Percentiles rank a stretch among this genome's conserved stretches.
phyloP scores from a whole-genome alignment of 2,113 vertebrate species.

The Herpailurus yagouaroundi region DNA sequence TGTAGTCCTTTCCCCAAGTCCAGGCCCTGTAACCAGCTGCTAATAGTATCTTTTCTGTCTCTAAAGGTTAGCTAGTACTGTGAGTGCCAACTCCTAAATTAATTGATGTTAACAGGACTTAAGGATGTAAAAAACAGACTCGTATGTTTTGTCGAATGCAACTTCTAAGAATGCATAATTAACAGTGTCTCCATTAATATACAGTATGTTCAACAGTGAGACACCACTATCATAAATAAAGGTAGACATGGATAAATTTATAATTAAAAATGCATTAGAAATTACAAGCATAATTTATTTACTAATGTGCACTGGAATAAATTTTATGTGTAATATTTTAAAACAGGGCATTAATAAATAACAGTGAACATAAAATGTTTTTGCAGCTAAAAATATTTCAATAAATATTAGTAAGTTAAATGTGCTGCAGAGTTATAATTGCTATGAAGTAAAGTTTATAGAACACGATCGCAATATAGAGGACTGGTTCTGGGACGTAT shows the following conservation, averaged over 20 bases:
- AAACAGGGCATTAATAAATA: constrained; percentile 85
- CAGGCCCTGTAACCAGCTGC: neutral
- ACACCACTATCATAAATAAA: constrained; percentile 83
- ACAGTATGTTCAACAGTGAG: constrained; percentile 79
- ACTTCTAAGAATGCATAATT: constrained; percentile 83
- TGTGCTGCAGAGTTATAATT: constrained; percentile 60
- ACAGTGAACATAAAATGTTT: constrained; percentile 83
- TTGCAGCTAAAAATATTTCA: constrained; percentile 83
- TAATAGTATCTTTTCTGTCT: constrained; percentile 38
- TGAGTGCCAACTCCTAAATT: constrained; percentile 47
- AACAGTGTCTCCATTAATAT: constrained; percentile 81
- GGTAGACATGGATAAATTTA: constrained; percentile 84
- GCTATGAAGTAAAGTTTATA: constrained; percentile 65
- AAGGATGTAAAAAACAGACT: constrained; percentile 66
- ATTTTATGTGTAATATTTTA: constrained; percentile 84
- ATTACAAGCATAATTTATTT: constrained; percentile 87
- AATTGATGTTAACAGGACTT: constrained; percentile 71
- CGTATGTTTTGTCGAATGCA: constrained; percentile 75
- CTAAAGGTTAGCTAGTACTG: constrained; percentile 54
- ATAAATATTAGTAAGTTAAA: constrained; percentile 80
- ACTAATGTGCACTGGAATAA: constrained; percentile 83
- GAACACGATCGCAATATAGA: neutral
- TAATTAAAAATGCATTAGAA: constrained; percentile 86
- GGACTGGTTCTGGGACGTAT: constrained; percentile 37
- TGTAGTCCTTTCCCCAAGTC: neutral